Evolutionary conservation across 2,797 vertebrate species (phyloP).

Genomic region (Rallus crepitans): DNA sequence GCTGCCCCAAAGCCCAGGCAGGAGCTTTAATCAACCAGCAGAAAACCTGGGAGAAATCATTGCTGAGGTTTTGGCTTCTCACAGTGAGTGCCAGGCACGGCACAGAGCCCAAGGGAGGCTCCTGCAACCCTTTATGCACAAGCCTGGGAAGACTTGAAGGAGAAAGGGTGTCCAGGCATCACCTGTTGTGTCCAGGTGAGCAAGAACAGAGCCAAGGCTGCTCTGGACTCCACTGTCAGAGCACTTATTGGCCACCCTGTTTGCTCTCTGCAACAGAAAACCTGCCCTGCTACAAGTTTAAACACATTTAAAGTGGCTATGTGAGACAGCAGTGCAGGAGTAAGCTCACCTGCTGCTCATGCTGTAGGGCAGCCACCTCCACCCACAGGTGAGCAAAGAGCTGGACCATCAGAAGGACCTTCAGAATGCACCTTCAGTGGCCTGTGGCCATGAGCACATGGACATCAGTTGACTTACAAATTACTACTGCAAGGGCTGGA

Average conservation of each 20-base stretch:
- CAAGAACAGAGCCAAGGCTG: not conserved
- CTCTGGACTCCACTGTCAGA: not conserved
- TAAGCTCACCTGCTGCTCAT: not conserved
- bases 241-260: not conserved
- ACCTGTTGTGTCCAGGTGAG: not conserved
- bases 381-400: not conserved
- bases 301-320: not conserved
- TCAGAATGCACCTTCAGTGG: accelerated
- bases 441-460: accelerated
- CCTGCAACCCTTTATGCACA: not conserved
- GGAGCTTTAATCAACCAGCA: not conserved
- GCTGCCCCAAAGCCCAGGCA: not conserved
- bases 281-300: not conserved
- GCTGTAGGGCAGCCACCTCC: not conserved
- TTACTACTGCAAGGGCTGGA: not conserved
- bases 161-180: not conserved
- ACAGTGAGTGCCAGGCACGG: accelerated
- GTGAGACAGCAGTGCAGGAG: accelerated
- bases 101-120: not conserved
- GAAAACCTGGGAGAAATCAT: not conserved
- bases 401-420: not conserved
- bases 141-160: not conserved
- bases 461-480: not conserved
- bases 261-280: not conserved
- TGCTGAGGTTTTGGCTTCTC: not conserved